phyloP scores from a whole-genome alignment of 2,888 invertebrate genomes.

The Machimus atricapillus region DNA sequence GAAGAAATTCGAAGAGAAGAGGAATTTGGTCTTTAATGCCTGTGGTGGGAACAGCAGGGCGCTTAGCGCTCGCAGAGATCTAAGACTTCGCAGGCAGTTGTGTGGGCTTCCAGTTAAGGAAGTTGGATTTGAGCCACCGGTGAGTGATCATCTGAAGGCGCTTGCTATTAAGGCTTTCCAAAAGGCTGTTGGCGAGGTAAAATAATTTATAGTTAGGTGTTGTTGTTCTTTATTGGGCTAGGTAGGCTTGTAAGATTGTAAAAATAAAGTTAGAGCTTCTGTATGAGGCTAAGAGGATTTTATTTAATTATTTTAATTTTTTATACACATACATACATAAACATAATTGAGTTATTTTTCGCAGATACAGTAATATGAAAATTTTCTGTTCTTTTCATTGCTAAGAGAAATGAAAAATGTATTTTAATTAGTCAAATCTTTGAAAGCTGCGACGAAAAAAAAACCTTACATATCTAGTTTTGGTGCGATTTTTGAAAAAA shows the following conservation, averaged over 20 bases:
- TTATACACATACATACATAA: too few species aligned
- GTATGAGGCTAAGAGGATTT: not conserved
- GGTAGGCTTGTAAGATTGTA: not conserved
- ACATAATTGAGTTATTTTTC: too few species aligned
- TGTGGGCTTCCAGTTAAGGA: conserved; percentile 74
- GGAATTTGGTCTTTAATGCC: conserved; percentile 71
- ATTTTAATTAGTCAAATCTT: too few species aligned
- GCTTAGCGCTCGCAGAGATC: conserved; percentile 79
- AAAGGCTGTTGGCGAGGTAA: conserved; percentile 47
- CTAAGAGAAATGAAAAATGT: too few species aligned
- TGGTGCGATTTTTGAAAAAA: too few species aligned
- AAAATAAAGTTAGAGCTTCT: not conserved
- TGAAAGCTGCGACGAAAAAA: too few species aligned
- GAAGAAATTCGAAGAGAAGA: conserved; percentile 68
- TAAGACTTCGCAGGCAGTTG: conserved; percentile 74
- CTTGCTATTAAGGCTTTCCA: conserved; percentile 58
- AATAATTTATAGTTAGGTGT: not conserved
- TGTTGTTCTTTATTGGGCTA: not conserved
- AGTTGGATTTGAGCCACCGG: conserved; percentile 61
- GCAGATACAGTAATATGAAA: too few species aligned
- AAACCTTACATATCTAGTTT: too few species aligned
- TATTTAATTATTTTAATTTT: too few species aligned
- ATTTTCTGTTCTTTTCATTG: too few species aligned
- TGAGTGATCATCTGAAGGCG: conserved; percentile 55
- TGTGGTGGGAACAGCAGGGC: conserved; percentile 81